A percentile compares a stretch with the other conserved stretches of the same genome.
Conservation (phyloP, 1,140 invertebrate species). For the Bombus waltoni region DNA sequence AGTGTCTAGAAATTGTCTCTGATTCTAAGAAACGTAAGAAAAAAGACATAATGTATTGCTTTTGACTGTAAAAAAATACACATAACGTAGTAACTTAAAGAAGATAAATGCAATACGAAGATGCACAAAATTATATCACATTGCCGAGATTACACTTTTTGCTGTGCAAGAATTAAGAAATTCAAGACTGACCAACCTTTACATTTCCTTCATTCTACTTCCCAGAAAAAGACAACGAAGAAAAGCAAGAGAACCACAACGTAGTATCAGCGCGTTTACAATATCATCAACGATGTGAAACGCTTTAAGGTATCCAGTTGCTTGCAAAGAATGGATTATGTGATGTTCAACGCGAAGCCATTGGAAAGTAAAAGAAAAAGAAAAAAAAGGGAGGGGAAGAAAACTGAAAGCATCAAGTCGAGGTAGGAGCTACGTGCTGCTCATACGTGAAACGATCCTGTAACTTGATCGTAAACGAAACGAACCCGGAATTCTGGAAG, state of each 20-base stretch:
- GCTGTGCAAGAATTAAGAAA: too few species aligned
- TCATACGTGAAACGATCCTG: slow-evolving; percentile 61
- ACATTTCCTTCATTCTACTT: background rate
- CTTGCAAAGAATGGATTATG: slow-evolving; percentile 33
- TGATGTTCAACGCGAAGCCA: slow-evolving; percentile 21
- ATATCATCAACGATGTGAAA: background rate
- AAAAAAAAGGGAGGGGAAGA: background rate
- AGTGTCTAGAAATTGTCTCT: too few species aligned
- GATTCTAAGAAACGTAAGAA: too few species aligned
- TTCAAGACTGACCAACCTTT: background rate
- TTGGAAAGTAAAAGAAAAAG: background rate
- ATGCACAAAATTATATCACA: too few species aligned
- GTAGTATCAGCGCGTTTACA: background rate
- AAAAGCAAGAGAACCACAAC: background rate
- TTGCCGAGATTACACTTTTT: too few species aligned
- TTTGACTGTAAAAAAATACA: too few species aligned
- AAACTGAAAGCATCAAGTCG: slow-evolving; percentile 42
- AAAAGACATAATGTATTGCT: too few species aligned
- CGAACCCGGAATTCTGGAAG: slow-evolving; percentile 58
- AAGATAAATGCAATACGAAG: too few species aligned
- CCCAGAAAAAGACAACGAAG: background rate
- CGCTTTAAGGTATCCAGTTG: background rate
- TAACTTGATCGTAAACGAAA: slow-evolving; percentile 67
- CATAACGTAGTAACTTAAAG: too few species aligned
- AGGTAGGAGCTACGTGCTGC: slow-evolving; percentile 48